phyloP scores from a whole-genome alignment of 2,113 vertebrate species.

The Coracopsis vasa region DNA sequence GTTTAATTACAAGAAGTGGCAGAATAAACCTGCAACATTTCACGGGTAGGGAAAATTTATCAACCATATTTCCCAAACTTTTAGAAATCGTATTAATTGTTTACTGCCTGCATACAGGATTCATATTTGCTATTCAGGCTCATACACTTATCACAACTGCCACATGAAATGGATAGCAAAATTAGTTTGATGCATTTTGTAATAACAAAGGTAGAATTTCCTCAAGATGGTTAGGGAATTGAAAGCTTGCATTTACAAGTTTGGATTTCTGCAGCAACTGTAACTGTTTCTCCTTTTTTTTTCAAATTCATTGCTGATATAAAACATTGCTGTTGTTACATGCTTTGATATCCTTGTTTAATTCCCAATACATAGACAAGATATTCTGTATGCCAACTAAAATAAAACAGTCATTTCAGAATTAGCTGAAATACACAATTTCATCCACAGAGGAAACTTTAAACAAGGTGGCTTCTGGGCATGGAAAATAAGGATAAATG shows the following conservation, averaged over 20 bases:
- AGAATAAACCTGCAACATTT: conserved; percentile 35
- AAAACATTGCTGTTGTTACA: background rate
- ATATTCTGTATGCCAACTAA: background rate
- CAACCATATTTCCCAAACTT: conserved; percentile 2
- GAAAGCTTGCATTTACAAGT: background rate
- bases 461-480: background rate
- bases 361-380: background rate
- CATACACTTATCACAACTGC: background rate
- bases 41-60: background rate
- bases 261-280: background rate
- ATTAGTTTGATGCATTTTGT: background rate
- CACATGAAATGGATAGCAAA: background rate
- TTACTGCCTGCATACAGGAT: background rate
- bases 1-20: conserved; percentile 35
- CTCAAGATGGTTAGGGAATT: background rate
- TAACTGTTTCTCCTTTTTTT: background rate
- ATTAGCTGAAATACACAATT: background rate
- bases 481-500: background rate
- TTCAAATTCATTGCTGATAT: background rate
- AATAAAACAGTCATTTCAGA: background rate
- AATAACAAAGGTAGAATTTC: background rate
- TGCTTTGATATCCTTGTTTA: background rate
- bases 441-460: background rate
- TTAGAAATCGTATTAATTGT: conserved; percentile 7
- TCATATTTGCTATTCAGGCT: background rate